Percentiles rank a stretch among this genome's conserved stretches.
Conservation (phyloP, 2,888 invertebrate genomes). For the Drosophila recens region DNA sequence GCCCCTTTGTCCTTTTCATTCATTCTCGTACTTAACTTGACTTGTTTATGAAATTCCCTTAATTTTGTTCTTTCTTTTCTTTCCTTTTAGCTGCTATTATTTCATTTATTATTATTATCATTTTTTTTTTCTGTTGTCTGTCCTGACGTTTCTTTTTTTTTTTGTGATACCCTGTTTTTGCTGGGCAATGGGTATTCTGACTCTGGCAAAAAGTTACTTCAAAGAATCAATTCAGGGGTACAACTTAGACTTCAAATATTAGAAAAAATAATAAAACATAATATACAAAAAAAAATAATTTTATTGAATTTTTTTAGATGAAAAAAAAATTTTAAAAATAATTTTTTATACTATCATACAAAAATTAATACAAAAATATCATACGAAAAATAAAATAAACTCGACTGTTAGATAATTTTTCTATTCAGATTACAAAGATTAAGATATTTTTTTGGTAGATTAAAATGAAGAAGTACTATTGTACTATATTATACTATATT, state of each 20-base stretch:
- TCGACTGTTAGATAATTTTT: too few relatives aligned
- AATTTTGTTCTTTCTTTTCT: slow-evolving; percentile 20
- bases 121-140: slow-evolving; percentile 22
- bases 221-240: not conserved
- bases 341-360: too few relatives aligned
- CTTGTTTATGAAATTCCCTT: slow-evolving; percentile 19
- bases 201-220: not conserved
- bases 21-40: slow-evolving; percentile 20
- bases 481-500: too few relatives aligned
- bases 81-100: slow-evolving; percentile 4
- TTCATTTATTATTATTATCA: slow-evolving; percentile 37
- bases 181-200: not conserved
- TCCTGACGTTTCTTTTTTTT: slow-evolving; percentile 26
- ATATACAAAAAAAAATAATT: not conserved
- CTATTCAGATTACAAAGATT: too few relatives aligned
- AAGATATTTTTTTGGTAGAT: too few relatives aligned
- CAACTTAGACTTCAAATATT: too few relatives aligned
- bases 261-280: not conserved
- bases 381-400: too few relatives aligned
- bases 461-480: too few relatives aligned
- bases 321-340: not conserved
- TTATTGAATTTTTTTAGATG: not conserved
- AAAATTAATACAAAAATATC: too few relatives aligned
- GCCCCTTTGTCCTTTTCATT: slow-evolving; percentile 13
- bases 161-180: not conserved